A percentile compares a stretch with the other conserved stretches of the same genome.
Evolutionary conservation across 2,113 vertebrate genomes (phyloP).

Genomic region (Choloepus hoffmanni): DNA sequence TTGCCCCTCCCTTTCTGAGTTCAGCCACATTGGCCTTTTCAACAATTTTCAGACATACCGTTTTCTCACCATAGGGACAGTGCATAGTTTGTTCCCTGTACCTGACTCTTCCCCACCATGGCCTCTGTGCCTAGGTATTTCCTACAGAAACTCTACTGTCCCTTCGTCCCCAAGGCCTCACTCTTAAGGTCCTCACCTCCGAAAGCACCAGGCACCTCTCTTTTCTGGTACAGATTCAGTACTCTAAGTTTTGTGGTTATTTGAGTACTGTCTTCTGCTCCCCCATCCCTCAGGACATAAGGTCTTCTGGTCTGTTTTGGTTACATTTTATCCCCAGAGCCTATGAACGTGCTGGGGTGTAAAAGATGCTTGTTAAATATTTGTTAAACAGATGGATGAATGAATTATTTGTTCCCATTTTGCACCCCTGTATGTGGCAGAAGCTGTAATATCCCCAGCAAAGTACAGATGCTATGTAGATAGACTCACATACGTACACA

Average conservation of each 20-base stretch:
- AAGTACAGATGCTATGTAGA: background rate
- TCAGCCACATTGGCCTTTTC: background rate
- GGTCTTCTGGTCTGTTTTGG: background rate
- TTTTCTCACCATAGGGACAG: background rate
- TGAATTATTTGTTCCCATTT: background rate
- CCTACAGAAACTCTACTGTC: background rate
- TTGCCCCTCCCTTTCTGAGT: background rate
- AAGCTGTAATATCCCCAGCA: background rate
- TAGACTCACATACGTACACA: background rate
- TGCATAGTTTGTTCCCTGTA: background rate
- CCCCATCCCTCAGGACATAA: background rate
- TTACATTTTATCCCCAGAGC: slow-evolving; percentile 18
- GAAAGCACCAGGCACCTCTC: background rate
- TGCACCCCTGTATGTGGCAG: background rate
- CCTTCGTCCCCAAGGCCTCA: background rate
- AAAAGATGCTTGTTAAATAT: slow-evolving; percentile 50
- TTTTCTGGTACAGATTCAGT: background rate
- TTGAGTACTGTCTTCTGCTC: background rate
- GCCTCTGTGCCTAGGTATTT: background rate
- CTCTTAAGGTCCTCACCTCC: too few relatives aligned
- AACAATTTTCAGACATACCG: background rate
- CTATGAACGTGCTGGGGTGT: background rate
- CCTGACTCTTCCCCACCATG: too few relatives aligned
- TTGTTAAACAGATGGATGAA: slow-evolving; percentile 59
- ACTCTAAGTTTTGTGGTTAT: background rate